Base-by-base conservation (phyloP, 2,113 vertebrate species). In the Chinchilla lanigera region DNA sequence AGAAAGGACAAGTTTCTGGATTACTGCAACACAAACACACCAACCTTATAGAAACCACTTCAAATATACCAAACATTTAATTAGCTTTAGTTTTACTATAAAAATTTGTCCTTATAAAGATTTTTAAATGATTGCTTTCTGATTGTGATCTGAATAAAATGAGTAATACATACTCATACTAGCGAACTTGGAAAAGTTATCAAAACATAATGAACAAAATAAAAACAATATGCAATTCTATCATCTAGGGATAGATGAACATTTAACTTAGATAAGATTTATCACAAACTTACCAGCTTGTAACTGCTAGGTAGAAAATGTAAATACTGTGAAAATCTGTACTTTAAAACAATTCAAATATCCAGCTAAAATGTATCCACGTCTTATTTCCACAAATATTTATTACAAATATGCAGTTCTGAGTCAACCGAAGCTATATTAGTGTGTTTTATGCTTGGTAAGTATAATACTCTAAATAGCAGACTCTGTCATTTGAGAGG, bases 341-440 rank as follows among this genome's bases (percentile, higher is more conserved):
- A 61, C 47, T 50, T 92, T 89, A 93, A 97, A 50, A 92, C 35
- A 47, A 35, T 38, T 71, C 30, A 90, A 50, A 81, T 52, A 56
- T 71, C 65, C 65, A 90, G 28, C 38, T 88, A 47, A 85, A 92
- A 61, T 63, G 24, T 89, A 88, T 77, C 56, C 77, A 71, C 26
- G 61, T 93, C 69, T 94, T 65, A 92, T n/a, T 95, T 84, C 60
- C 97, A 96, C 90, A 96, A 96, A 82, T 93, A 92, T 97, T 96
- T 89, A 90, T 96, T 96, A 92, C 26, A 97, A 84, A 20, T 81
- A 56, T 38, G 24, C 30, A 52, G 61, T 87, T 80, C 75, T 94
- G 97, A 95, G 97, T 96, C 97, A 97, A 96, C 14, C 96, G 97
- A 96, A 89, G 91, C 96, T 96, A n/a, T 97, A 95, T 92, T 89